Evolutionary conservation across 2,113 vertebrate species (phyloP).

Genomic region (Recurvirostra avosetta): DNA sequence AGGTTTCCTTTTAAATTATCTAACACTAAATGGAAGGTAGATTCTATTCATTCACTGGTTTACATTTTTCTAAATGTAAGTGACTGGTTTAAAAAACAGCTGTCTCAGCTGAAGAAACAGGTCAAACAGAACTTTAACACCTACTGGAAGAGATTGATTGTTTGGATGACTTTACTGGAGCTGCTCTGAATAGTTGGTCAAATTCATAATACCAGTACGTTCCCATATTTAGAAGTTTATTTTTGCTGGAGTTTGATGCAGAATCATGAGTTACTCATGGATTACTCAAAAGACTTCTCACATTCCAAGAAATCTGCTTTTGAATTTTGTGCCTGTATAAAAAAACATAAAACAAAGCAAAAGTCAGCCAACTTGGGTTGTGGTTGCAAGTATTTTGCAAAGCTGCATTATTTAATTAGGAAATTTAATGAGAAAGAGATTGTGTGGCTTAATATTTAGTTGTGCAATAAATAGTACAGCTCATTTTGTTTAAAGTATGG

Average conservation of each 20-base stretch:
- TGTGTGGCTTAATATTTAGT: background rate
- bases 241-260: background rate
- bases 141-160: background rate
- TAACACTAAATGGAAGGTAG: background rate
- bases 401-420: background rate
- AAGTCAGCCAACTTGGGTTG: background rate
- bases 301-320: background rate
- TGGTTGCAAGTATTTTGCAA: background rate
- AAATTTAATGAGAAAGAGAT: background rate
- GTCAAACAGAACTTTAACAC: background rate
- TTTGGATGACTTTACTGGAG: background rate
- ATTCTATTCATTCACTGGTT: background rate
- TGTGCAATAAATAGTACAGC: background rate
- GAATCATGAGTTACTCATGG: background rate
- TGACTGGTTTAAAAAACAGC: background rate
- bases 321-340: background rate
- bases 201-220: background rate
- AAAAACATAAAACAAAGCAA: background rate
- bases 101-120: background rate
- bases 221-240: background rate
- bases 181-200: background rate
- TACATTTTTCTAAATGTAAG: background rate
- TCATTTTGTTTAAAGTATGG: background rate
- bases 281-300: background rate
- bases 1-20: background rate